Percentiles rank a stretch among this genome's conserved stretches.
Evolutionary conservation across 2,113 vertebrate genomes (phyloP).

Genomic region (Acrocephalus arundinaceus): DNA sequence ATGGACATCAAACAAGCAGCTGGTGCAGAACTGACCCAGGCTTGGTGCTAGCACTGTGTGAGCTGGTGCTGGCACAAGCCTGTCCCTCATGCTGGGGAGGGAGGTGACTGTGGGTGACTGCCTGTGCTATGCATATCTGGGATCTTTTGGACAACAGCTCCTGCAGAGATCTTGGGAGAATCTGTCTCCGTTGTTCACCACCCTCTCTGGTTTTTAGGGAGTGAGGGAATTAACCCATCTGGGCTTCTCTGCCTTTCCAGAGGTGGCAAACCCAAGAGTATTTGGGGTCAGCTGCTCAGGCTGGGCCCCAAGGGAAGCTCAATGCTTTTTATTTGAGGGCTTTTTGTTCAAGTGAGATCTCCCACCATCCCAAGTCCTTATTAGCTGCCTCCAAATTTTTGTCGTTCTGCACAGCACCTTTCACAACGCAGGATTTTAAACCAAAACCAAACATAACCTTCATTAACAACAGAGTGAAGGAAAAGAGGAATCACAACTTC

Average conservation of each 20-base stretch:
- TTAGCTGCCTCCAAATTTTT: not conserved
- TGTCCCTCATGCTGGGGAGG: not conserved
- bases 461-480: not conserved
- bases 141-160: not conserved
- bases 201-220: not conserved
- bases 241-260: not conserved
- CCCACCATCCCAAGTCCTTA: not conserved
- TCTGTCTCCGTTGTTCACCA: not conserved
- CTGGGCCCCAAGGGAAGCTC: not conserved
- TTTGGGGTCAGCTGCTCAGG: not conserved
- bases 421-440: not conserved
- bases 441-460: not conserved
- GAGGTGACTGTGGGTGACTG: not conserved
- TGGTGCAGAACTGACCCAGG: not conserved
- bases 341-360: not conserved
- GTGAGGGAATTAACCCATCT: not conserved
- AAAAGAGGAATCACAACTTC: not conserved
- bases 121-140: rapidly evolving
- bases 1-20: not conserved
- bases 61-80: not conserved
- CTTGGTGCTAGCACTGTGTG: not conserved
- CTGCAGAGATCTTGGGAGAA: not conserved
- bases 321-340: not conserved
- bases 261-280: not conserved
- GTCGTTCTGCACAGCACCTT: not conserved